Conservation (phyloP, 2,113 vertebrate genomes). For the Merops nubicus region DNA sequence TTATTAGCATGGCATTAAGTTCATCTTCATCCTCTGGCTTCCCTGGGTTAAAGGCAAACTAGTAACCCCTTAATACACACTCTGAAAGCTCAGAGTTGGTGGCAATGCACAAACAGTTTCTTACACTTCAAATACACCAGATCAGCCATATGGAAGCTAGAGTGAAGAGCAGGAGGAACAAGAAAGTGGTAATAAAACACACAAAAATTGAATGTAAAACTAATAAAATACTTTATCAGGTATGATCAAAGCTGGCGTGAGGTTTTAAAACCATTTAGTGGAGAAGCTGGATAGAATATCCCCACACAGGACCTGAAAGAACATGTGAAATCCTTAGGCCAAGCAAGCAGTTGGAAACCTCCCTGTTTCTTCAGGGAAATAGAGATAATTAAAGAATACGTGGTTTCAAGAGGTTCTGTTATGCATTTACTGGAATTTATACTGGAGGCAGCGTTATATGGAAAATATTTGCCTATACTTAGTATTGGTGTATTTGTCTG, state of each 20-base stretch:
- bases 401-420: neutral
- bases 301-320: neutral
- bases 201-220: neutral
- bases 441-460: neutral
- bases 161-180: neutral
- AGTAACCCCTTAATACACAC: neutral
- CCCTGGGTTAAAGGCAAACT: neutral
- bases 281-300: neutral
- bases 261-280: neutral
- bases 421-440: slow-evolving; percentile 1
- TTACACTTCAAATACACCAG: neutral
- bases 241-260: neutral
- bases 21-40: neutral
- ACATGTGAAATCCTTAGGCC: neutral
- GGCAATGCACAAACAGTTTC: neutral
- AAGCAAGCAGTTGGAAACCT: neutral
- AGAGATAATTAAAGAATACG: neutral
- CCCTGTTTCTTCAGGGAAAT: neutral
- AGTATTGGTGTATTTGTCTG: neutral
- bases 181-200: neutral
- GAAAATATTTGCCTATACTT: neutral
- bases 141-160: rapidly evolving
- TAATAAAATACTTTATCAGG: neutral
- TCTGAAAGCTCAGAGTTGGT: neutral
- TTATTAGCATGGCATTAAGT: neutral